phyloP scores from a whole-genome alignment of 1,140 invertebrate genomes.

The Delia radicum region DNA sequence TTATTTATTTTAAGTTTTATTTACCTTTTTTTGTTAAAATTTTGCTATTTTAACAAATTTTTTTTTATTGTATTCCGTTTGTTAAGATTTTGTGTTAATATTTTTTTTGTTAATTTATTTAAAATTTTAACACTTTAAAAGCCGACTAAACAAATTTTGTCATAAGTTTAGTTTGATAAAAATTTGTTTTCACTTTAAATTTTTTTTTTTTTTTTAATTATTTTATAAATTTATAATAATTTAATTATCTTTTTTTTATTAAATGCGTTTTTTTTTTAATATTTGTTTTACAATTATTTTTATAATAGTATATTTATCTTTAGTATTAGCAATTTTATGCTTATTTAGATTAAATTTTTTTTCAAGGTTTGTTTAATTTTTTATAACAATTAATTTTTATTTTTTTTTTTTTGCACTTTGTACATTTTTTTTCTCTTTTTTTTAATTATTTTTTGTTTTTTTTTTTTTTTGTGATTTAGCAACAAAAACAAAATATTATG shows the following conservation, averaged over 20 bases:
- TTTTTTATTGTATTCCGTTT: too few relatives aligned
- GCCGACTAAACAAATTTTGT: background rate
- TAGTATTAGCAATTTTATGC: too few relatives aligned
- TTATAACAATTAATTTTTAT: background rate
- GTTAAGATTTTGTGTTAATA: too few relatives aligned
- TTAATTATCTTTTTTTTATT: too few relatives aligned
- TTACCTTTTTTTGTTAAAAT: too few relatives aligned
- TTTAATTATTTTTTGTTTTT: background rate
- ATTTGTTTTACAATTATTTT: too few relatives aligned
- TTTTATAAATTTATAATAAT: too few relatives aligned
- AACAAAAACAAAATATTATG: too few relatives aligned
- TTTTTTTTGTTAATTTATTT: too few relatives aligned
- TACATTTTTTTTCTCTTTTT: background rate
- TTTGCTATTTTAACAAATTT: too few relatives aligned
- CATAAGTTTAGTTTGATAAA: background rate
- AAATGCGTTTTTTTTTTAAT: background rate
- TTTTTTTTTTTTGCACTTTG: background rate
- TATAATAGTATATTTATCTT: too few relatives aligned
- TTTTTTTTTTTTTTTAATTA: background rate
- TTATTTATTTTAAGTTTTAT: too few relatives aligned
- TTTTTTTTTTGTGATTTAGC: background rate
- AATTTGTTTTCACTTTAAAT: background rate
- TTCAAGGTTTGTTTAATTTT: background rate
- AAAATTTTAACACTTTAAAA: background rate
- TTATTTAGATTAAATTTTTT: background rate